Percentiles rank a stretch among this genome's conserved stretches.
These are phyloP conservation scores for Drosophila prostipennis DNA, from an alignment of 2,888 invertebrate species.

Conservation along the genomic window DNA sequence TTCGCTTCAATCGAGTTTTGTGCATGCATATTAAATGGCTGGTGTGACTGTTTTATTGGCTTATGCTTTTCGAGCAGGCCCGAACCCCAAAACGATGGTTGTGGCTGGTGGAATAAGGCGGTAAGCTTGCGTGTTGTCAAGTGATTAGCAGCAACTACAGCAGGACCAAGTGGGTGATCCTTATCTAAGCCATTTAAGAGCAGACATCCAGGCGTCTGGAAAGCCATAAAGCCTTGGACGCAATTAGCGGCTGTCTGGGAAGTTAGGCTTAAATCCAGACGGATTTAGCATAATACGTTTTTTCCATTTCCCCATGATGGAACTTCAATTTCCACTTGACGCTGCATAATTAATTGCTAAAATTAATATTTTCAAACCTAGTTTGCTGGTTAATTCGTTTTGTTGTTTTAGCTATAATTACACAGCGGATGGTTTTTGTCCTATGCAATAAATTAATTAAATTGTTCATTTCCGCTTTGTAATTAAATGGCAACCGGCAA, in stretches of 20 bases:
- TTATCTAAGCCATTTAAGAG: slow-evolving; percentile 45
- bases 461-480: slow-evolving; percentile 65
- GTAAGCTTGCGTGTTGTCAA: slow-evolving; percentile 59
- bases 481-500: slow-evolving; percentile 54
- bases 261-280: slow-evolving; percentile 2
- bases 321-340: slow-evolving; percentile 6
- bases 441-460: slow-evolving; percentile 64
- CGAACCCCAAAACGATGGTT: neutral
- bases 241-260: slow-evolving; percentile 37
- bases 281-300: slow-evolving; percentile 1
- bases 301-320: neutral
- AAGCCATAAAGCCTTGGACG: slow-evolving; percentile 36
- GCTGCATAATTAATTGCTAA: slow-evolving; percentile 4
- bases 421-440: slow-evolving; percentile 34
- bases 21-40: slow-evolving; percentile 58
- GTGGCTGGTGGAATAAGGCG: neutral
- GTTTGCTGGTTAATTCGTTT: slow-evolving; percentile 20
- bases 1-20: slow-evolving; percentile 53
- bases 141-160: slow-evolving; percentile 55
- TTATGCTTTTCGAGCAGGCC: slow-evolving; percentile 19
- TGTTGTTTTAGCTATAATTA: slow-evolving; percentile 24
- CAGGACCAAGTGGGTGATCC: slow-evolving; percentile 46
- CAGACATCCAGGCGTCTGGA: slow-evolving; percentile 27
- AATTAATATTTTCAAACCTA: slow-evolving; percentile 3
- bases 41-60: slow-evolving; percentile 38